Evolutionary conservation across 2,888 invertebrate species (phyloP), one percentile per base, ranked within the genome.

Genomic region (Melipona beecheii): DNA sequence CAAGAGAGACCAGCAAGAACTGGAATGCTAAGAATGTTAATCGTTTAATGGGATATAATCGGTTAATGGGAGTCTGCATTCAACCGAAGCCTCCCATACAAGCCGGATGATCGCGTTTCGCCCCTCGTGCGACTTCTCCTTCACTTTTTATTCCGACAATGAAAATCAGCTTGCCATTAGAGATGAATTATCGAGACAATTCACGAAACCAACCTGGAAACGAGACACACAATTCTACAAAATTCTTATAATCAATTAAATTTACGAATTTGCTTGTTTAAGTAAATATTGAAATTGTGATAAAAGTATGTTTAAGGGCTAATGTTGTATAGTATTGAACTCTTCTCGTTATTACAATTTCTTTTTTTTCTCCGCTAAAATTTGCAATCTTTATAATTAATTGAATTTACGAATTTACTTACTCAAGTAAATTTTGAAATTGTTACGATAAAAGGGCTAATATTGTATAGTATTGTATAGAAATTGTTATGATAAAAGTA

Each of bases 1-100:
- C 19, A 27, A 60, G 27, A 69, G 65, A 17, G 5, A 31, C 11
- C 24, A 17, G 31, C 79, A 82, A 83, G 89, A 85, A 84, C 74
- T 68, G 84, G 91, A 91, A 92, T 91, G 92, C 84, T 82, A 83
- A 89, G 91, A 91, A 91, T 91, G 90, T 91, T 91, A 91, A 92
- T 92, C 91, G 90, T 89, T 92, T 92, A 92, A 92, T 92, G 83
- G 90, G 89, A 77, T 86, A 90, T 90, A 91, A 93, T 92, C 90
- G 89, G 90, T 88, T 91, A 91, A 92, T 92, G 86, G 89, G 87
- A 82, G 87, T 80, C 83, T 78, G 83, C 84, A 87, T 89, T 90
- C 85, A 84, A 73, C 72, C 70, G 58, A 87, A 87, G 75, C 58
- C 79, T 74, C 69, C 84, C 69, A 36, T 81, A 64, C 77, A 73